Percentiles rank a stretch among this genome's conserved stretches.
Conservation (phyloP, 2,888 invertebrate genomes). For the Archips crataeganus region DNA sequence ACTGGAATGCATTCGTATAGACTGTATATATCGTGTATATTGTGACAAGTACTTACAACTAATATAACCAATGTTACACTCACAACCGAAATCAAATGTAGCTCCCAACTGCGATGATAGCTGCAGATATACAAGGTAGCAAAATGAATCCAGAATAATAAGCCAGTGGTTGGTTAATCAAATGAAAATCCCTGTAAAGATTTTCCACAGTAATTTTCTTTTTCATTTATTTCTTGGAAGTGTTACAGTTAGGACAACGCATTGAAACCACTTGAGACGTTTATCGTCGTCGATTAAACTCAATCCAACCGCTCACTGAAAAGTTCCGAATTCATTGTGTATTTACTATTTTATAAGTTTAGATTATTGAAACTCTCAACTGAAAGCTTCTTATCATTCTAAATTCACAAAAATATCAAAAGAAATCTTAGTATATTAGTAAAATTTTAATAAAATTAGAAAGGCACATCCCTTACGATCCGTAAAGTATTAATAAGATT, state of each 20-base stretch:
- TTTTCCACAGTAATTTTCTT: too few species aligned
- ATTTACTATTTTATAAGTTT: not conserved
- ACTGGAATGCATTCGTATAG: conserved; percentile 39
- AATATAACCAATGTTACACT: conserved; percentile 54
- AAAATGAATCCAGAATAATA: too few species aligned
- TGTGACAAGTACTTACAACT: conserved; percentile 53
- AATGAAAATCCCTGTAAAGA: too few species aligned
- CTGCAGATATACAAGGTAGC: too few species aligned
- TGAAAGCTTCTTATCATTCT: conserved; percentile 20
- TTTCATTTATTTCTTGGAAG: too few species aligned
- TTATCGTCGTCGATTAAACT: too few species aligned
- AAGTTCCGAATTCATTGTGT: too few species aligned
- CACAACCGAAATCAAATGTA: conserved; percentile 66
- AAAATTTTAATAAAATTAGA: conserved; percentile 26
- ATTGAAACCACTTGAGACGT: too few species aligned
- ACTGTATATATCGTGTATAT: conserved; percentile 38
- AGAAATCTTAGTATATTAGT: conserved; percentile 33
- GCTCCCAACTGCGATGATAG: conserved; percentile 4
- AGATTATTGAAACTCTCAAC: not conserved
- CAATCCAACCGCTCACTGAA: too few species aligned
- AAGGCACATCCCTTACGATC: conserved; percentile 35
- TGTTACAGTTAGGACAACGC: too few species aligned
- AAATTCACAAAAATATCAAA: conserved; percentile 27
- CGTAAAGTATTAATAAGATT: conserved; percentile 29
- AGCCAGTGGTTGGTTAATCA: too few species aligned